Base-by-base conservation (phyloP, 2,113 vertebrate species). In the Lophotis ruficrista region DNA sequence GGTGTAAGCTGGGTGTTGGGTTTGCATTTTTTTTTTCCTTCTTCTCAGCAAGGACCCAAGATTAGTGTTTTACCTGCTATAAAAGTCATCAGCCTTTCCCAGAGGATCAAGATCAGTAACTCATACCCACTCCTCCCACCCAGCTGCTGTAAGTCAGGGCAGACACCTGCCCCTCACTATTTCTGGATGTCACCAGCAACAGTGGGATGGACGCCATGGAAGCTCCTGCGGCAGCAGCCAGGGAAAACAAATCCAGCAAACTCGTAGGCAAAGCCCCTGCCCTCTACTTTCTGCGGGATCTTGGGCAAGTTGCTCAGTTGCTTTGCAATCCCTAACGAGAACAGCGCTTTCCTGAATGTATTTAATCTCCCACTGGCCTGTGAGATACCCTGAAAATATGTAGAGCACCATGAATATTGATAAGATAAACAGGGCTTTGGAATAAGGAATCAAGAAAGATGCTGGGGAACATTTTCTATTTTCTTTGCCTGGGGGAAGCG, bases 121-220 rank as follows among this genome's bases (percentile, higher is more conserved):
- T 33, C 69, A 43, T 31, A 48, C 27, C 30, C n/a, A 9, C 3
- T 86, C 41, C 75, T 69, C 50, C 47, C 7, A 33, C 28, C 15
- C 57, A 54, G n/a, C 27, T 78, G 68, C 71, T 41, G 12, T 33
- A 56, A 76, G 50, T 8, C 53, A 3, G 2, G 0, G 0, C 0
- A 6, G 47, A 38, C 28, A 10, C 10, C 71, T 87, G 68, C 38
- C 54, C 50, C 71, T 70, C 4, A 1, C n/a, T 37, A 9, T 47
- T 91, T 51, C 47, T 81, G 69, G 68, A 82, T 65, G n/a, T 19
- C 45, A 65, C 50, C 35, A n/a, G 57, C 5, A 2, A 10, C 20
- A 53, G 43, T 1, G 1, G 57, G 33, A 83, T 35, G 45, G 53
- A 53, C 35, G 11, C 3, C 1, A 0, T 21, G 43, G 0, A 0